Evolutionary conservation across 1,140 invertebrate genomes (phyloP).

Genomic region (Paramacrobiotus metropolitanus): DNA sequence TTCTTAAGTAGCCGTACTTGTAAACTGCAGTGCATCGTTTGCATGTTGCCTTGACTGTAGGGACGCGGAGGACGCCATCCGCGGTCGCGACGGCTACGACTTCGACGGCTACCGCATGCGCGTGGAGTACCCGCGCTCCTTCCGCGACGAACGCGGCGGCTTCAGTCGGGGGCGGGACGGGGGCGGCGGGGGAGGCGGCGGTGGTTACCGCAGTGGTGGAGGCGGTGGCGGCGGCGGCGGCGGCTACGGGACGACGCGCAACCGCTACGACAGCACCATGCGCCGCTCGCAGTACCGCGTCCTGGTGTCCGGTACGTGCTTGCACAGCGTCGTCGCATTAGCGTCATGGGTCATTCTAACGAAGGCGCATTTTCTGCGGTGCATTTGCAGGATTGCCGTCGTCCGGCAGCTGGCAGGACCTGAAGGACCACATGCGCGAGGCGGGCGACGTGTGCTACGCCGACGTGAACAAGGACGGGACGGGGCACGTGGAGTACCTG

Average conservation of each 20-base stretch:
- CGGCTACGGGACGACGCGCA: slow-evolving; percentile 20
- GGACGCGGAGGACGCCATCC: slow-evolving; percentile 93
- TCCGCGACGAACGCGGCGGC: slow-evolving; percentile 20
- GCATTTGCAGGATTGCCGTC: slow-evolving; percentile 50
- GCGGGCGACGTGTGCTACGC: slow-evolving; percentile 97
- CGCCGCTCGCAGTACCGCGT: slow-evolving; percentile 77
- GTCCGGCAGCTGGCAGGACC: slow-evolving; percentile 86
- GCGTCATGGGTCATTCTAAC: background rate
- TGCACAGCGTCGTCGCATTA: background rate
- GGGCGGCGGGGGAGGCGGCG: slow-evolving; percentile 16
- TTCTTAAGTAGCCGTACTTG: background rate
- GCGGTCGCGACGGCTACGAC: slow-evolving; percentile 85
- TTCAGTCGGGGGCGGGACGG: slow-evolving; percentile 18
- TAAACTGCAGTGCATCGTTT: no score
- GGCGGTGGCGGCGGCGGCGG: slow-evolving; percentile 15
- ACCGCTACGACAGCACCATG: slow-evolving; percentile 45
- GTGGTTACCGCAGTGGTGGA: slow-evolving; percentile 16
- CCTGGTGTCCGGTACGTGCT: slow-evolving; percentile 50
- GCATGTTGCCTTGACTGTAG: no score
- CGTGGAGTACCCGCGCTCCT: slow-evolving; percentile 70
- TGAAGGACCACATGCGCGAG: slow-evolving; percentile 98
- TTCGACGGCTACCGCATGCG: slow-evolving; percentile 89
- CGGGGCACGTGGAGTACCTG: slow-evolving; percentile 89
- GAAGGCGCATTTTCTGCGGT: background rate
- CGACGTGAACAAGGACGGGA: slow-evolving; percentile 94